phyloP scores from a whole-genome alignment of 2,113 vertebrate genomes.

The Bungarus multicinctus region DNA sequence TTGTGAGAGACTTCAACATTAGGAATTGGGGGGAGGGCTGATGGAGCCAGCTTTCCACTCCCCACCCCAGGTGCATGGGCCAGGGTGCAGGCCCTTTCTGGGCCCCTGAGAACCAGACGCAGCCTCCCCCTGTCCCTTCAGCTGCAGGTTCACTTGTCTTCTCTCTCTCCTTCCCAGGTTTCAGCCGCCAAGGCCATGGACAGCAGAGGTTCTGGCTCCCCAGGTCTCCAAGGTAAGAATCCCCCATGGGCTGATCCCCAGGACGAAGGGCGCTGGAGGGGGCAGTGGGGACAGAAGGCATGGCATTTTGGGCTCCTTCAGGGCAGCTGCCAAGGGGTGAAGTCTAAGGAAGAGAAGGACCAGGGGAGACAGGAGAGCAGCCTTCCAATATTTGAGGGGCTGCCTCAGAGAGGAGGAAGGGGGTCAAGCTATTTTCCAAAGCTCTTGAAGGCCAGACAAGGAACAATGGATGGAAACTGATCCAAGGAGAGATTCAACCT shows the following conservation, averaged over 20 bases:
- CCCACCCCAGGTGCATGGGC: background rate
- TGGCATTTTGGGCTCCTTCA: background rate
- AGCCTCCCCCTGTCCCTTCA: too few relatives aligned
- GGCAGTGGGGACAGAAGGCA: background rate
- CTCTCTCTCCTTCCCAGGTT: background rate
- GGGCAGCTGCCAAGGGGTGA: background rate
- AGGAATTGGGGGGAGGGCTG: background rate
- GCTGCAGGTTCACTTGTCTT: background rate
- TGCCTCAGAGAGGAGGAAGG: too few relatives aligned
- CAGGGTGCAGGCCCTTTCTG: background rate
- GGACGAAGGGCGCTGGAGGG: background rate
- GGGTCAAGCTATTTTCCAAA: too few relatives aligned
- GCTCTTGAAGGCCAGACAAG: too few relatives aligned
- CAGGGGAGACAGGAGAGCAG: too few relatives aligned
- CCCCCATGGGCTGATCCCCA: too few relatives aligned
- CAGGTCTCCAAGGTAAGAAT: background rate
- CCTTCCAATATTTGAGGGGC: too few relatives aligned
- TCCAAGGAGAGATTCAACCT: too few relatives aligned
- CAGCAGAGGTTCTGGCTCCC: background rate
- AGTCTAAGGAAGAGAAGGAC: too few relatives aligned
- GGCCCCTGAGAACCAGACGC: background rate
- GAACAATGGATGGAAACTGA: too few relatives aligned
- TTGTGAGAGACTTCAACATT: background rate
- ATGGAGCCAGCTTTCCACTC: too few relatives aligned
- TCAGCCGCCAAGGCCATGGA: conserved; percentile 4